phyloP scores from a whole-genome alignment of 2,113 vertebrate species.

The Lophura nycthemera region DNA sequence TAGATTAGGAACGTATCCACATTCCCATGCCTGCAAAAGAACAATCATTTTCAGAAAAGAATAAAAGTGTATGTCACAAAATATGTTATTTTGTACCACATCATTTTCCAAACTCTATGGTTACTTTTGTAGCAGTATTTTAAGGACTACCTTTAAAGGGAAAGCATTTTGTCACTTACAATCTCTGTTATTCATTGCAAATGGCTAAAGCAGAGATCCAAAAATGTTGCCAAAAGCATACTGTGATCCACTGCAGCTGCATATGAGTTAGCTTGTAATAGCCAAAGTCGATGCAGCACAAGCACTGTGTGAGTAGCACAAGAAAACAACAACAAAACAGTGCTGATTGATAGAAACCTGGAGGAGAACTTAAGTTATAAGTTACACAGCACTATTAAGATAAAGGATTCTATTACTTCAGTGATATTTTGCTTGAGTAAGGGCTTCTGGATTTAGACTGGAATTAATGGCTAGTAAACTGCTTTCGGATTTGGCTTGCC shows the following conservation, averaged over 20 bases:
- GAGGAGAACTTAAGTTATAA: background rate
- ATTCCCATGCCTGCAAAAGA: background rate
- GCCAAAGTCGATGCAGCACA: background rate
- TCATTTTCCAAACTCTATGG: background rate
- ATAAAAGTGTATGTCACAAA: conserved; percentile 6
- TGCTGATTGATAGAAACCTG: background rate
- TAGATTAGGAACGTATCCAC: conserved; percentile 13
- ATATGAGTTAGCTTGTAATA: background rate
- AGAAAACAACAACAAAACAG: background rate
- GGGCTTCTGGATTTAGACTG: background rate
- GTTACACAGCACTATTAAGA: background rate
- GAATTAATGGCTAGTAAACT: background rate
- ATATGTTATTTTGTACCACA: background rate
- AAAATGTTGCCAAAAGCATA: background rate
- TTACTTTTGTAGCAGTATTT: background rate
- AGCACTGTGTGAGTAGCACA: background rate
- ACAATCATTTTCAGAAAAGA: conserved; percentile 30
- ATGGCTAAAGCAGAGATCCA: conserved; percentile 7
- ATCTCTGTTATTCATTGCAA: conserved; percentile 38
- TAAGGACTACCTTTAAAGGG: conserved; percentile 39
- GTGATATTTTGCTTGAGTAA: background rate
- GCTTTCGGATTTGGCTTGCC: background rate
- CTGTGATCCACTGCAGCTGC: conserved; percentile 25
- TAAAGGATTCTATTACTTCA: background rate
- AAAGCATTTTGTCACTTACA: conserved; percentile 58